Evolutionary conservation across 2,888 invertebrate species (phyloP).

Genomic region (Aleiodes leptofemur): DNA sequence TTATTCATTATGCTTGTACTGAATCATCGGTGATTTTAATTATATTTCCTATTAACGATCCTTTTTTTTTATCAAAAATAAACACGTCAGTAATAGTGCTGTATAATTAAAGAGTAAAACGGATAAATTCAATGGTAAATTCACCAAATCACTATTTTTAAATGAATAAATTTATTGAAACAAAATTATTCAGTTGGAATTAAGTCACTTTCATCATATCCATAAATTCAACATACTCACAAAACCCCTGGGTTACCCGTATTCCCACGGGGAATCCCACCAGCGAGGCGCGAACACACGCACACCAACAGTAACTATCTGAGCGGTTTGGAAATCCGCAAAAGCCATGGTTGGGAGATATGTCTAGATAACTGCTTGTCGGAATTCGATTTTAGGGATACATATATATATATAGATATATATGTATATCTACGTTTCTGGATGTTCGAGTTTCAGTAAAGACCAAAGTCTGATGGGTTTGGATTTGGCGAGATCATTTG

Average conservation of each 20-base stretch:
- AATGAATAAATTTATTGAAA: no score
- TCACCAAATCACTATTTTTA: no score
- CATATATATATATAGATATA: not conserved
- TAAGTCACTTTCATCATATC: slow-evolving; percentile 28
- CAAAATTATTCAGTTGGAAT: slow-evolving; percentile 24
- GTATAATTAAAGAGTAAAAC: not conserved
- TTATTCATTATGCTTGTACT: no score
- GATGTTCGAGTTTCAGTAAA: slow-evolving; percentile 1
- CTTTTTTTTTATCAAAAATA: no score
- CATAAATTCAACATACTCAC: slow-evolving; percentile 28
- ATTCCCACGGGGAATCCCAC: slow-evolving; percentile 16
- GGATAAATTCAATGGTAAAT: slow-evolving; percentile 17
- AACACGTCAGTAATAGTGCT: no score
- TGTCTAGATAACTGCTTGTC: slow-evolving; percentile 42
- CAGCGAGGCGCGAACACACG: slow-evolving; percentile 19
- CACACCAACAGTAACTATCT: slow-evolving; percentile 22
- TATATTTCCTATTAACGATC: no score
- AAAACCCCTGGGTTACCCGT: slow-evolving; percentile 23
- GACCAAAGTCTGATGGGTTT: slow-evolving; percentile 9
- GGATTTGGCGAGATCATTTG: slow-evolving; percentile 5
- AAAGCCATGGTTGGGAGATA: slow-evolving; percentile 26
- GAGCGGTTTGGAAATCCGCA: slow-evolving; percentile 32
- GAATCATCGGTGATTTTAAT: no score
- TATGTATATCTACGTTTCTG: not conserved
- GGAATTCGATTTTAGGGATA: slow-evolving; percentile 41